These are phyloP conservation scores for Pantala flavescens DNA, from an alignment of 1,140 invertebrate genomes.

Conservation along the genomic window DNA sequence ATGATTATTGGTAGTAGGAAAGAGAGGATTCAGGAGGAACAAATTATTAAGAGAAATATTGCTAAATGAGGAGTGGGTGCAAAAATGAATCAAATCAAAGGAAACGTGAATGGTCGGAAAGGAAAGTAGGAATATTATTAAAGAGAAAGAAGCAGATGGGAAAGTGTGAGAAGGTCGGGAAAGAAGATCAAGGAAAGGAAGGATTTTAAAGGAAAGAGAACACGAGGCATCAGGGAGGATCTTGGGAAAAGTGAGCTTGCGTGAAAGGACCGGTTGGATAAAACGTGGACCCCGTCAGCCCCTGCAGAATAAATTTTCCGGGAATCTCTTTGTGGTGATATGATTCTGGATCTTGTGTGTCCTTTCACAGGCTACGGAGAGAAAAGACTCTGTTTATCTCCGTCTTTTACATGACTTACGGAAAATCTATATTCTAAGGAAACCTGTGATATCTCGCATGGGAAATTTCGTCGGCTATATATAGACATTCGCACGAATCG, in stretches of 20 bases:
- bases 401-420: neutral
- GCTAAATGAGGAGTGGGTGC: too few species aligned
- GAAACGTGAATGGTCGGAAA: too few species aligned
- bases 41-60: too few species aligned
- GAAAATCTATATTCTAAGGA: neutral
- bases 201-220: neutral
- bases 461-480: too few species aligned
- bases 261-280: neutral
- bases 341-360: neutral
- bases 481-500: too few species aligned
- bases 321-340: slow-evolving; percentile 1
- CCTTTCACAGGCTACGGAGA: neutral
- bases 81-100: too few species aligned
- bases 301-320: neutral
- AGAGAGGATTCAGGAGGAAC: too few species aligned
- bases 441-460: too few species aligned
- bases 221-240: neutral
- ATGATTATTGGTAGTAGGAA: too few species aligned
- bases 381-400: neutral
- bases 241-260: neutral
- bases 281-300: neutral
- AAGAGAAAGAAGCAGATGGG: neutral
- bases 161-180: neutral
- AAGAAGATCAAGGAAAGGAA: neutral
- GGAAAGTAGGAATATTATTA: neutral